Evolutionary conservation across 2,888 invertebrate species (phyloP).

Genomic region (Maniola hyperantus): DNA sequence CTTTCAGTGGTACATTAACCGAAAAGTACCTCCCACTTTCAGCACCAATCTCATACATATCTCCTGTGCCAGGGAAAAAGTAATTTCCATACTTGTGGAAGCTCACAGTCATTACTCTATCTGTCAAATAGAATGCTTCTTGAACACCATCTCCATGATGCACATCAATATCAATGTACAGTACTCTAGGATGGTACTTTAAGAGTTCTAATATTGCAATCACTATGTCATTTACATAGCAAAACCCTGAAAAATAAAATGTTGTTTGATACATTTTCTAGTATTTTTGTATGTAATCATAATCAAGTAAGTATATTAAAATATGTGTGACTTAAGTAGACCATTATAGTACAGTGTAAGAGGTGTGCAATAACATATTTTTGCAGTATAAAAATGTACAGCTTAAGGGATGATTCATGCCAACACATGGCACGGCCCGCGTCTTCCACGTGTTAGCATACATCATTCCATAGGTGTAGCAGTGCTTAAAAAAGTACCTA

Average conservation of each 20-base stretch:
- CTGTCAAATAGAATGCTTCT: conserved; percentile 98
- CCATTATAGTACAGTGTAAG: too few species aligned
- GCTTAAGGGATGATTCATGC: too few species aligned
- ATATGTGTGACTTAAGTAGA: too few species aligned
- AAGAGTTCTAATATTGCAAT: conserved; percentile 97
- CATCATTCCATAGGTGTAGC: too few species aligned
- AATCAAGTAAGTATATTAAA: too few species aligned
- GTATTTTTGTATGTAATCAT: too few species aligned
- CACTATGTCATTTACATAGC: conserved; percentile 99
- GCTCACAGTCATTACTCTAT: conserved; percentile 99
- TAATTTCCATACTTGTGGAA: conserved; percentile 99
- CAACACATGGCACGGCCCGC: too few species aligned
- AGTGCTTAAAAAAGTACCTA: too few species aligned
- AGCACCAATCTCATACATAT: conserved; percentile 99
- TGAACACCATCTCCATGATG: conserved; percentile 99
- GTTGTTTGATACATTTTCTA: not conserved
- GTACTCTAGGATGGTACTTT: conserved; percentile 95
- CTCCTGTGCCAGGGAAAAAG: conserved; percentile 99
- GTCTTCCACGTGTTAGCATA: too few species aligned
- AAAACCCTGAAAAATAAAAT: conserved; percentile 88
- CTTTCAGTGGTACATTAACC: conserved; percentile 98
- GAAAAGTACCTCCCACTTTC: conserved; percentile 98
- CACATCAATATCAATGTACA: conserved; percentile 99
- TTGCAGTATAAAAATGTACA: too few species aligned
- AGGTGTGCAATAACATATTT: too few species aligned